Evolutionary conservation across 2,113 vertebrate genomes (phyloP).

Genomic region (Cromileptes altivelis): DNA sequence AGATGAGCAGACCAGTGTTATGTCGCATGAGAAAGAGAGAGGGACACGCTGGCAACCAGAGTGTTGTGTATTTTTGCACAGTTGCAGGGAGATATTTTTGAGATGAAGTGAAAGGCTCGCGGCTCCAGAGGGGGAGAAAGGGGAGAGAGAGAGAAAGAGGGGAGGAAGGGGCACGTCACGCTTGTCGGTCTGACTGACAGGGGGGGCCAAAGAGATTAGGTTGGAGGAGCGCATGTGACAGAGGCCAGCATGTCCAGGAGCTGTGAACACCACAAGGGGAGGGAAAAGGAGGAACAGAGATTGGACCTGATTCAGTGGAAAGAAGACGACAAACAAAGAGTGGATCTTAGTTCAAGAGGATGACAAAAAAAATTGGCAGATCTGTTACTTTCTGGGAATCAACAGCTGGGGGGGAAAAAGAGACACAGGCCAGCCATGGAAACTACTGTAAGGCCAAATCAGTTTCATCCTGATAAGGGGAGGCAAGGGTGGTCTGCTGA

Average conservation of each 20-base stretch:
- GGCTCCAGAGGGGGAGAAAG: slow-evolving; percentile 20
- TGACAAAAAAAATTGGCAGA: slow-evolving; percentile 25
- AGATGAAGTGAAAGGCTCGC: slow-evolving; percentile 36
- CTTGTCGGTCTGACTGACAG: slow-evolving; percentile 60
- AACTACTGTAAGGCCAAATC: slow-evolving; percentile 61
- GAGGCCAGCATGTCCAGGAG: slow-evolving; percentile 42
- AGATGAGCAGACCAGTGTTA: slow-evolving; percentile 13
- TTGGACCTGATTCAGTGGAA: slow-evolving; percentile 24
- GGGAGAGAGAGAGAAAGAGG: background rate
- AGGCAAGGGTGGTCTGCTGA: slow-evolving; percentile 59
- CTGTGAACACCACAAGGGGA: slow-evolving; percentile 38
- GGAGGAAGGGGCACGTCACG: slow-evolving; percentile 21
- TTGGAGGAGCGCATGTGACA: slow-evolving; percentile 36
- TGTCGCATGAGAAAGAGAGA: slow-evolving; percentile 11
- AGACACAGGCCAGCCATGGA: slow-evolving; percentile 43
- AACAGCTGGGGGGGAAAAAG: slow-evolving; percentile 11
- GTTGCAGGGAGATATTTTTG: slow-evolving; percentile 33
- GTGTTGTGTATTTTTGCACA: slow-evolving; percentile 22
- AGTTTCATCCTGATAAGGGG: slow-evolving; percentile 69
- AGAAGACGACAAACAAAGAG: slow-evolving; percentile 32
- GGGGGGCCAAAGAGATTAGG: slow-evolving; percentile 51
- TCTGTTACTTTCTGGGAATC: slow-evolving; percentile 37
- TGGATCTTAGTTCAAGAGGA: background rate
- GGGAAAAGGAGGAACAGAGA: slow-evolving; percentile 28
- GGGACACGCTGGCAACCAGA: slow-evolving; percentile 1